Conservation (phyloP, 2,113 vertebrate species). For the Ailuropoda melanoleuca region DNA sequence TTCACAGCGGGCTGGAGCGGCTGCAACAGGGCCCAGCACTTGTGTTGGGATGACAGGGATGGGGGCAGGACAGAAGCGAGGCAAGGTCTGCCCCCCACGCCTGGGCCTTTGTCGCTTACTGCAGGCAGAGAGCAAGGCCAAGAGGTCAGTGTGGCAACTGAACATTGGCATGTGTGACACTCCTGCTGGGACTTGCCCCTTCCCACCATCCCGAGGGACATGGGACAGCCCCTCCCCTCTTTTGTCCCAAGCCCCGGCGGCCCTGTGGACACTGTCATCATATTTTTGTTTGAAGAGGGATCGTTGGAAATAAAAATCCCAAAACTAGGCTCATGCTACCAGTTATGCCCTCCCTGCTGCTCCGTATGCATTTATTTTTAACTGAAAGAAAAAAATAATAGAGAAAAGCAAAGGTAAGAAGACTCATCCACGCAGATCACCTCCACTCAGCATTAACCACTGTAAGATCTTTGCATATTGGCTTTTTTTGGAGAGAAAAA, state of each 20-base stretch:
- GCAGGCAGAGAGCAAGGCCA: background rate
- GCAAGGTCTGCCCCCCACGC: background rate
- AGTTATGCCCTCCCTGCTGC: background rate
- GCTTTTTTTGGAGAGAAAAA: background rate
- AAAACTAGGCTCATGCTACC: background rate
- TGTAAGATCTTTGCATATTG: background rate
- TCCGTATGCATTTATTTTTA: background rate
- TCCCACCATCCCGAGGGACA: no score
- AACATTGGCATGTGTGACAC: background rate
- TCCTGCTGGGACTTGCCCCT: no score
- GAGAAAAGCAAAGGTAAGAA: background rate
- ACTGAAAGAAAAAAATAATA: background rate
- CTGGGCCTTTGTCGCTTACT: background rate
- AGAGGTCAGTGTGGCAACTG: background rate
- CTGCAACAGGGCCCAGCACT: background rate
- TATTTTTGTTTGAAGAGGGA: background rate
- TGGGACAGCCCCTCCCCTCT: background rate
- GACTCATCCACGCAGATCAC: background rate
- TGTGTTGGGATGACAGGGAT: background rate
- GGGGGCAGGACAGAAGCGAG: background rate
- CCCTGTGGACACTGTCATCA: background rate
- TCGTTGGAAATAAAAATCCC: background rate
- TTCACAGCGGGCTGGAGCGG: background rate
- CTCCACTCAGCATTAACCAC: background rate
- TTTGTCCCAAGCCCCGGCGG: fast-evolving